phyloP scores from a whole-genome alignment of 2,888 invertebrate genomes.

The Tiliacea aurago region DNA sequence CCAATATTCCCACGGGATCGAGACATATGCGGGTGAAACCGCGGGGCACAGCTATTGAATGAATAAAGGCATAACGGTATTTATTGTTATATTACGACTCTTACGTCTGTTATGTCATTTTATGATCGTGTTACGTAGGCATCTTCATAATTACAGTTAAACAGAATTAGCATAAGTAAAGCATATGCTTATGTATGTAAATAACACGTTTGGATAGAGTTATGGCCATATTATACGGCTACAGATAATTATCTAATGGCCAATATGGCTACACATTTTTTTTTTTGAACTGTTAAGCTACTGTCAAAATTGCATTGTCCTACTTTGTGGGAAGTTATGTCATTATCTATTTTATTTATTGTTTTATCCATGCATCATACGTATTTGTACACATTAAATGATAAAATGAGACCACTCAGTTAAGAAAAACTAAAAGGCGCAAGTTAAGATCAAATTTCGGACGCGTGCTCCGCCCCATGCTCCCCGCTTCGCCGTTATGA shows the following conservation, averaged over 20 bases:
- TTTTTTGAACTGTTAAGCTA: slow-evolving; percentile 1
- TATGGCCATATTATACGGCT: slow-evolving; percentile 17
- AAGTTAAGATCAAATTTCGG: too few relatives aligned
- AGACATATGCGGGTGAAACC: too few relatives aligned
- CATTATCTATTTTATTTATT: neutral
- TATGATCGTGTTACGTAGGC: slow-evolving; percentile 20
- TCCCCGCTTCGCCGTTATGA: too few relatives aligned
- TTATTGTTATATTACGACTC: too few relatives aligned
- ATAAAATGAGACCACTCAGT: too few relatives aligned
- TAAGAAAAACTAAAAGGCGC: too few relatives aligned
- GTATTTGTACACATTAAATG: too few relatives aligned
- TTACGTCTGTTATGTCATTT: slow-evolving; percentile 31
- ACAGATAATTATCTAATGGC: slow-evolving; percentile 14
- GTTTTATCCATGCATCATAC: too few relatives aligned
- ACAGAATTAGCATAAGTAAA: slow-evolving; percentile 29
- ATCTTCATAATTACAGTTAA: slow-evolving; percentile 15
- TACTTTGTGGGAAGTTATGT: slow-evolving; percentile 27
- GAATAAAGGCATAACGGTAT: too few relatives aligned
- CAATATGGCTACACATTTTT: slow-evolving; percentile 17
- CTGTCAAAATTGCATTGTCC: slow-evolving; percentile 14
- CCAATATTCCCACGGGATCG: too few relatives aligned
- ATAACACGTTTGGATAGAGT: slow-evolving; percentile 29
- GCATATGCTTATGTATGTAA: slow-evolving; percentile 46
- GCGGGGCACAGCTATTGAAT: too few relatives aligned
- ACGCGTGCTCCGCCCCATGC: too few relatives aligned